Conservation (phyloP, 1,140 invertebrate species). For the Aphaenogaster rudis region DNA sequence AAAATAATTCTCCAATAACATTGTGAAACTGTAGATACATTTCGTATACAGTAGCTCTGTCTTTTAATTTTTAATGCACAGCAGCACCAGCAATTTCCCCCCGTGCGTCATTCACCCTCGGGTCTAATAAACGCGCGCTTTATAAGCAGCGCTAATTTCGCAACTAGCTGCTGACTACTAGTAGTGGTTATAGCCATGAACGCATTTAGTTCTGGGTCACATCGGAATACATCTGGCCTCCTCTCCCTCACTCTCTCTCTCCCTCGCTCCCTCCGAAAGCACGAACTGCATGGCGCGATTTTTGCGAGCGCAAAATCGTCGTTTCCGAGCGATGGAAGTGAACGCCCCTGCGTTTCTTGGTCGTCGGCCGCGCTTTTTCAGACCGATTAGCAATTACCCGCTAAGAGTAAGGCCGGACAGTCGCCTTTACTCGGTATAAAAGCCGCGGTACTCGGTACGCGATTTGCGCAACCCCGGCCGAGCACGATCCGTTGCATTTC, state of each 20-base stretch:
- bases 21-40: not conserved
- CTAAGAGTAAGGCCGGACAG: constrained; percentile 21
- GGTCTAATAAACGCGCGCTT: constrained; percentile 66
- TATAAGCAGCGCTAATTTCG: constrained; percentile 71
- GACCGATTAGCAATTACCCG: constrained; percentile 62
- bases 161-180: constrained; percentile 51
- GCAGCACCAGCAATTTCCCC: constrained; percentile 52
- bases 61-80: not conserved
- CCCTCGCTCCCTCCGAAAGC: not conserved
- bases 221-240: constrained; percentile 27
- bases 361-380: constrained; percentile 38
- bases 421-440: constrained; percentile 49
- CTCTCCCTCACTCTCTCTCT: not conserved
- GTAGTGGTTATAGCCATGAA: constrained; percentile 50
- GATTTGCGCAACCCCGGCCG: constrained; percentile 68
- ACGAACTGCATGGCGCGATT: not conserved
- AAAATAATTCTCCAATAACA: not conserved
- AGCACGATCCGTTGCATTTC: constrained; percentile 54
- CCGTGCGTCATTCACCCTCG: constrained; percentile 64
- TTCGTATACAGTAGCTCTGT: not conserved
- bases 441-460: constrained; percentile 18
- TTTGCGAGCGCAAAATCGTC: constrained; percentile 25
- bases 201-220: constrained; percentile 59
- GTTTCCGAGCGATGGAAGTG: constrained; percentile 12
- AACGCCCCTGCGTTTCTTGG: constrained; percentile 12